Conservation (phyloP, 1,140 invertebrate species). For the Scylla paramamosain region DNA sequence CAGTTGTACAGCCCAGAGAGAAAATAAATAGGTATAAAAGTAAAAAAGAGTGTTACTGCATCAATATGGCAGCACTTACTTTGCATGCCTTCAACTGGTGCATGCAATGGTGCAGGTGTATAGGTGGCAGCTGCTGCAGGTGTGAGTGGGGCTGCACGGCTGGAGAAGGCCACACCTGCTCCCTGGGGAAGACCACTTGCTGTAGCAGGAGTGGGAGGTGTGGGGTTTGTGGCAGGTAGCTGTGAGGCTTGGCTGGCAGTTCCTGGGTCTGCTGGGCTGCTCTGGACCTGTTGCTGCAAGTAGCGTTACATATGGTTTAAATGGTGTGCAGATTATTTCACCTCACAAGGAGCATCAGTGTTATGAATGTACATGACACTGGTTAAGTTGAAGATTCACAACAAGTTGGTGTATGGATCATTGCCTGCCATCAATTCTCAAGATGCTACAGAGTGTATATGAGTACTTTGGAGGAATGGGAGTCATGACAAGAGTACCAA, state of each 20-base stretch:
- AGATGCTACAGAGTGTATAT: too few relatives aligned
- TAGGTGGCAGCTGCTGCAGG: background rate
- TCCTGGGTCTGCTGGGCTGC: background rate
- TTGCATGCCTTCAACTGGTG: background rate
- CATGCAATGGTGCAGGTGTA: background rate
- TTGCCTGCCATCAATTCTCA: too few relatives aligned
- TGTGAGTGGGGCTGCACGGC: background rate
- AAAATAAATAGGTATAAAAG: background rate
- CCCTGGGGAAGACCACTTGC: background rate
- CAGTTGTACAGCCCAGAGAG: background rate
- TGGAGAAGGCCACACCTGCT: background rate
- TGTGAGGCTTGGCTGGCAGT: background rate
- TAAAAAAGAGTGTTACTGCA: too few relatives aligned
- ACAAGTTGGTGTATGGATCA: too few relatives aligned
- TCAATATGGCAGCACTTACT: background rate
- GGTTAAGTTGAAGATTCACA: too few relatives aligned
- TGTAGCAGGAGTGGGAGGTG: background rate
- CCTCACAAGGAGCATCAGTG: too few relatives aligned
- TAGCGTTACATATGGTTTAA: too few relatives aligned
- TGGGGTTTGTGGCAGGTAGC: background rate
- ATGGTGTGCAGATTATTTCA: too few relatives aligned
- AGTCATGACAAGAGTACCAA: too few relatives aligned
- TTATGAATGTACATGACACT: too few relatives aligned
- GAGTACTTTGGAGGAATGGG: too few relatives aligned
- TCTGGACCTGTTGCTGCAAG: background rate